A percentile compares a stretch with the other conserved stretches of the same genome.
Conservation (phyloP, 2,113 vertebrate genomes). For the Laterallus jamaicensis region DNA sequence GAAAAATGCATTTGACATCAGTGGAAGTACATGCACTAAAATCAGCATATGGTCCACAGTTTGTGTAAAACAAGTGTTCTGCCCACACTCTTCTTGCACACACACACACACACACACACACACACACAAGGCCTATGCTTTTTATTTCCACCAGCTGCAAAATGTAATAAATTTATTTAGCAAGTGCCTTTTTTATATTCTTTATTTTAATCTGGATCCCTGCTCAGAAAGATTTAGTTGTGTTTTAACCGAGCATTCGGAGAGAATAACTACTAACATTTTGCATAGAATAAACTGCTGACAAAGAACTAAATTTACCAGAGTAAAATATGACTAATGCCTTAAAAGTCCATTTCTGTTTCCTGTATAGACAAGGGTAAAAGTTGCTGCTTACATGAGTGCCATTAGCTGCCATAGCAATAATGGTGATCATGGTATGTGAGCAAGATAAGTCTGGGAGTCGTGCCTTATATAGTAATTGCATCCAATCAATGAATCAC, state of each 20-base stretch:
- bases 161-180: neutral
- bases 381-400: neutral
- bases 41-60: neutral
- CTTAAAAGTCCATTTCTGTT: neutral
- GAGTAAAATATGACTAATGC: neutral
- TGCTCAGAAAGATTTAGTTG: neutral
- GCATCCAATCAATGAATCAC: slow-evolving; percentile 21
- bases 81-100: neutral
- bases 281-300: neutral
- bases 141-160: neutral
- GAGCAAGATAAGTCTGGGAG: slow-evolving; percentile 2
- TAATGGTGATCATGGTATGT: neutral
- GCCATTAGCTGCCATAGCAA: neutral
- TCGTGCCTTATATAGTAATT: slow-evolving; percentile 6
- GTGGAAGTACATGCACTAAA: neutral
- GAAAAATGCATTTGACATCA: neutral
- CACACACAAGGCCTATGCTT: neutral
- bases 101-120: neutral
- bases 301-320: neutral
- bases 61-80: neutral
- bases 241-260: neutral
- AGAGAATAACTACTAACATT: neutral
- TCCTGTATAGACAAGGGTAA: neutral
- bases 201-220: neutral
- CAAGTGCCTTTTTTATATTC: neutral